A percentile compares a stretch with the other conserved stretches of the same genome.
Conservation (phyloP, 2,888 invertebrate genomes). For the Neoscelio sp. region DNA sequence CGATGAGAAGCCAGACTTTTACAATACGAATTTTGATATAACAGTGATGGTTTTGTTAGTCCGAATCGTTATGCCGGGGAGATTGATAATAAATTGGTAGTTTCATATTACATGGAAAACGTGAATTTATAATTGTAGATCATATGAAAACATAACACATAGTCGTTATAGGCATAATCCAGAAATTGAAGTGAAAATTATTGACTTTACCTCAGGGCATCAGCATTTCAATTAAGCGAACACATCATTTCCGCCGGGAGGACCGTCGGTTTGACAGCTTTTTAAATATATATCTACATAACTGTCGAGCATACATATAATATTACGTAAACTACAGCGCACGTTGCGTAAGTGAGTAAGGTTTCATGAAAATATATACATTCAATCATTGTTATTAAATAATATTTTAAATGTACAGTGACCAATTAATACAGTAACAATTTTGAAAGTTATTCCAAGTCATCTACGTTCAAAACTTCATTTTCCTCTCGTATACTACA, state of each 20-base stretch:
- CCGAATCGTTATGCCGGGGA: slow-evolving; percentile 2
- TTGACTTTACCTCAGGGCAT: slow-evolving; percentile 41
- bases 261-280: not conserved
- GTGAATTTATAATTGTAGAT: slow-evolving; percentile 29
- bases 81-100: slow-evolving; percentile 42
- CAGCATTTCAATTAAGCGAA: slow-evolving; percentile 37
- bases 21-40: not conserved
- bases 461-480: no score
- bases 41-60: not conserved
- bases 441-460: no score
- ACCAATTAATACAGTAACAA: no score
- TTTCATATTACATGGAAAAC: slow-evolving; percentile 36
- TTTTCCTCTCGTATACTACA: no score
- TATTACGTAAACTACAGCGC: no score
- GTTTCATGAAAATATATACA: no score
- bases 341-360: no score
- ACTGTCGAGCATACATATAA: no score
- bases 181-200: slow-evolving; percentile 47
- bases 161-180: slow-evolving; percentile 36
- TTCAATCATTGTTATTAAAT: no score
- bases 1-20: not conserved
- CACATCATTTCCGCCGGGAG: slow-evolving; percentile 19
- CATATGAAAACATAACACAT: slow-evolving; percentile 19
- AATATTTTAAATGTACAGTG: no score
- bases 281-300: no score